These are phyloP conservation scores for Sipha flava DNA, from an alignment of 1,140 invertebrate genomes.

Conservation along the genomic window DNA sequence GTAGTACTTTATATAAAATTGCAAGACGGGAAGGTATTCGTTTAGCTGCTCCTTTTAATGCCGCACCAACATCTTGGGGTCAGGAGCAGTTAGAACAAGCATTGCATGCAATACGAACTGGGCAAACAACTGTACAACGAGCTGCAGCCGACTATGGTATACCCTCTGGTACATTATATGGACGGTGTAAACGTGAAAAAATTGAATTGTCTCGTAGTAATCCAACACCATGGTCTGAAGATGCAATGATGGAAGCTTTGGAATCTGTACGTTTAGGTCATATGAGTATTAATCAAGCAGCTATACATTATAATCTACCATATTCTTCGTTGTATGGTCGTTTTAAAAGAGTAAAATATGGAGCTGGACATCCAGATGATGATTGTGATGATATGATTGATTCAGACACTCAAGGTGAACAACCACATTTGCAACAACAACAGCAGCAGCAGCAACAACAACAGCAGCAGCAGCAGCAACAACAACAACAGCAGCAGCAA, in stretches of 20 bases:
- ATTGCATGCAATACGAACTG: slow-evolving; percentile 69
- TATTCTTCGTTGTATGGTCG: slow-evolving; percentile 81
- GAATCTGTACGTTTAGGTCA: slow-evolving; percentile 76
- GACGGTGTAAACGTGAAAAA: slow-evolving; percentile 75
- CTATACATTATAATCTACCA: slow-evolving; percentile 82
- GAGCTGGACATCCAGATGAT: slow-evolving; percentile 43
- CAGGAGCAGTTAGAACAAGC: slow-evolving; percentile 73
- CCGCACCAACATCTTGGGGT: slow-evolving; percentile 79
- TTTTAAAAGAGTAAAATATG: slow-evolving; percentile 64
- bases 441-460: slow-evolving; percentile 8
- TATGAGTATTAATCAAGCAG: slow-evolving; percentile 87
- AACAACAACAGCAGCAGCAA: not conserved
- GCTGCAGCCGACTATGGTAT: slow-evolving; percentile 77
- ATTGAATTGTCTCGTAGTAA: slow-evolving; percentile 76
- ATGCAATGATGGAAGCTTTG: slow-evolving; percentile 78
- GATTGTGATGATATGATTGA: slow-evolving; percentile 12
- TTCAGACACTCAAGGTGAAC: slow-evolving; percentile 9
- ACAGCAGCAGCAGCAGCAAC: not conserved
- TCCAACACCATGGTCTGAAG: slow-evolving; percentile 81
- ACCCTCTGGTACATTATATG: slow-evolving; percentile 74
- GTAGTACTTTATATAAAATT: slow-evolving; percentile 82
- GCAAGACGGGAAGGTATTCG: slow-evolving; percentile 78
- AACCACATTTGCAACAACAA: not conserved
- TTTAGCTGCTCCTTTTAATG: slow-evolving; percentile 76
- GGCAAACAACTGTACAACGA: slow-evolving; percentile 73